Base-by-base conservation (phyloP, 2,797 vertebrate genomes). In the Falco concolor region DNA sequence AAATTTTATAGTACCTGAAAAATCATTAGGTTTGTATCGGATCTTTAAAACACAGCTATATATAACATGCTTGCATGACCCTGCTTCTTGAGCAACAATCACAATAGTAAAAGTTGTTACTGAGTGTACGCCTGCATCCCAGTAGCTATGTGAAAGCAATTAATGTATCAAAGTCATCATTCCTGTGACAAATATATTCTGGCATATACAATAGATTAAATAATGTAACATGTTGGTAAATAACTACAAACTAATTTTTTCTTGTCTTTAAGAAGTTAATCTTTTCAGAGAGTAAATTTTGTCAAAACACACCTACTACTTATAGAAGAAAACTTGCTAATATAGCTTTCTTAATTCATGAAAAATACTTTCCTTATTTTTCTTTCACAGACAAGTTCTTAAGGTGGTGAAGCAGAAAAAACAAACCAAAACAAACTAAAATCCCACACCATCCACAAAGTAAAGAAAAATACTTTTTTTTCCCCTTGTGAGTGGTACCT, bases 271-370 rank as follows among this genome's bases (percentile, higher is more conserved):
- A n/a, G 4, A 75, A 57, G 22, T 59, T 45, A 16, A 25, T 57
- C 10, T 87, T 78, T 93, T n/a, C 65, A 52, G 18, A 80, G 18
- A 54, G 5, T 57, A 91, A 87, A 23, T 49, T 74, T 7, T 70
- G 64, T 25, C 68, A 94, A 95, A 89, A 93, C 4, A 70, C 38
- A 84, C 50, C 53, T 83, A 60, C 32, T 47, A 28, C 24, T 67
- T 72, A 47, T 40, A 83, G 27, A 73, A 57, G 32, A 89, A 90
- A 83, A 56, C 10, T 9, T 4, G 27, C 47, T 68, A 67, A 44
- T 30, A 3, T 5, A 32, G 34, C 7, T 57, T 78, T 36, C 22
- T 74, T 72, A 74, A 73, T 28, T 92, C 23, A 53, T 54, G 60
- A 81, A 69, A 74, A 45, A 16, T 5, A n/a, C 3, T 9, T 36